Evolutionary conservation across 2,888 invertebrate genomes (phyloP).

Genomic region (Dioctria rufipes): DNA sequence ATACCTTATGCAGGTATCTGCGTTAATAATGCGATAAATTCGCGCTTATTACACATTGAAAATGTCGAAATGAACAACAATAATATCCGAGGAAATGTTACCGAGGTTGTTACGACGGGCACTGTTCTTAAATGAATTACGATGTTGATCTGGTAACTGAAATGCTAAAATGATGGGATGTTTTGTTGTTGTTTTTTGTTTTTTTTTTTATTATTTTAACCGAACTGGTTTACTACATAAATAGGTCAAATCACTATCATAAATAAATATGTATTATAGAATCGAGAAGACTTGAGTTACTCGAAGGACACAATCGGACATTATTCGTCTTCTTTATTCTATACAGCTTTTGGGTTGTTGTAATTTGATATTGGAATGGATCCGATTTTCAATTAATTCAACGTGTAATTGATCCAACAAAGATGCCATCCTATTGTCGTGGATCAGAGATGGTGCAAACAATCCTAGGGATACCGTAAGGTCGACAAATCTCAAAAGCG

Average conservation of each 20-base stretch:
- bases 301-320: slow-evolving; percentile 13
- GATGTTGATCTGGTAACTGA: neutral
- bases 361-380: too few species aligned
- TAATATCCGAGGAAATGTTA: slow-evolving; percentile 44
- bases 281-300: neutral
- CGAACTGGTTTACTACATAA: neutral
- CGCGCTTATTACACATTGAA: slow-evolving; percentile 50
- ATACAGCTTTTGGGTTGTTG: too few species aligned
- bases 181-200: neutral
- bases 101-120: slow-evolving; percentile 19
- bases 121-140: slow-evolving; percentile 33
- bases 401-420: too few species aligned
- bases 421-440: too few species aligned
- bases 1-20: slow-evolving; percentile 28
- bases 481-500: too few species aligned
- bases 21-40: slow-evolving; percentile 48
- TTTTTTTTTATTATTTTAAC: neutral
- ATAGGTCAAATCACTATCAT: slow-evolving; percentile 27
- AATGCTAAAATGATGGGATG: neutral
- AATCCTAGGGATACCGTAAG: too few species aligned
- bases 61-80: slow-evolving; percentile 50
- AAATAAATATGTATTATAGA: neutral
- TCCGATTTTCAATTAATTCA: too few species aligned
- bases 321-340: too few species aligned
- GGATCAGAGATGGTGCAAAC: too few species aligned